Conservation (phyloP, 2,888 invertebrate genomes). For the Chloroclystis v-ata region DNA sequence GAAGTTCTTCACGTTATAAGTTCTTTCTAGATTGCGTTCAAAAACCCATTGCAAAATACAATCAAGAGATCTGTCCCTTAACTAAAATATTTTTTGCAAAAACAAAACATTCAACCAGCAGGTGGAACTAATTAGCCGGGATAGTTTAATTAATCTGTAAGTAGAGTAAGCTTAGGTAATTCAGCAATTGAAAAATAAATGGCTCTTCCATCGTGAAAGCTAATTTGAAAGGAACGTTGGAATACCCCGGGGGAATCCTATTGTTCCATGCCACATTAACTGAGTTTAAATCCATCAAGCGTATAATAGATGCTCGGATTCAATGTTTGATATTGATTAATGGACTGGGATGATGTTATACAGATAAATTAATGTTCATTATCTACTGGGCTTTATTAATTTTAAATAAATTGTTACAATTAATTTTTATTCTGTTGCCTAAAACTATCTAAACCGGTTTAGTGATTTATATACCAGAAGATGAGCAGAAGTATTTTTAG, state of each 20-base stretch:
- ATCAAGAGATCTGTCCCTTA: too few species aligned
- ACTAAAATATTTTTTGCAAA: too few species aligned
- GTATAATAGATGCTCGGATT: conserved; percentile 26
- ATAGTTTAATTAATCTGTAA: conserved; percentile 14
- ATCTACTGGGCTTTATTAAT: background rate
- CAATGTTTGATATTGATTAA: conserved; percentile 17
- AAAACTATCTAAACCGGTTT: too few species aligned
- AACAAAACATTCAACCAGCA: too few species aligned
- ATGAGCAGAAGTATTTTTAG: too few species aligned
- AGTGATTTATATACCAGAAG: too few species aligned
- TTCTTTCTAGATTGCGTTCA: too few species aligned
- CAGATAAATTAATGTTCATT: background rate
- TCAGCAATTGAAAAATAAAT: conserved; percentile 38
- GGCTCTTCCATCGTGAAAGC: conserved; percentile 37
- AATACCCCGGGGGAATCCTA: conserved; percentile 39
- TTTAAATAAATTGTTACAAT: background rate
- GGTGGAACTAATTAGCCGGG: conserved; percentile 9
- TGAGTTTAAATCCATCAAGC: conserved; percentile 37
- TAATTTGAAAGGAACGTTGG: conserved; percentile 48
- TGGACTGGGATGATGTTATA: background rate
- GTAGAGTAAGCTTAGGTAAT: background rate
- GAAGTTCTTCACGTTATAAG: too few species aligned
- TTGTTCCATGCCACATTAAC: conserved; percentile 49
- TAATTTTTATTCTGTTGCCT: too few species aligned
- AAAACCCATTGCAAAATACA: too few species aligned